A percentile compares a stretch with the other conserved stretches of the same genome.
These are phyloP conservation scores for Anas platyrhynchos DNA, from an alignment of 2,113 vertebrate genomes.

Conservation along the genomic window DNA sequence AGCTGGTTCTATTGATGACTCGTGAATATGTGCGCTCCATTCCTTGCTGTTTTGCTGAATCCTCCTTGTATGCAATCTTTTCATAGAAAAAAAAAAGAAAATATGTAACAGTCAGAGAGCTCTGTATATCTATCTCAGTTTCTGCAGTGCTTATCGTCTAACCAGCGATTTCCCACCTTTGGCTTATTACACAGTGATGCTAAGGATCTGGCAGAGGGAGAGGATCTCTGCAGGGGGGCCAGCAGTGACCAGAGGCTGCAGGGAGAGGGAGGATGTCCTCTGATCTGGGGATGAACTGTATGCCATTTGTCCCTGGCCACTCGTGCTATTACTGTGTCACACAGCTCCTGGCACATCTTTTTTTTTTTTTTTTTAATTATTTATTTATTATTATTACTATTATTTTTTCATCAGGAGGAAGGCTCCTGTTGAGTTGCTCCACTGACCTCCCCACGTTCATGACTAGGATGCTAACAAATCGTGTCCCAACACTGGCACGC, in stretches of 20 bases:
- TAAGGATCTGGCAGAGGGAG: neutral
- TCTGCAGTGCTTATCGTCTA: neutral
- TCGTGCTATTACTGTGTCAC: neutral
- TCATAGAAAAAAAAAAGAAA: neutral
- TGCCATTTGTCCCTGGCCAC: neutral
- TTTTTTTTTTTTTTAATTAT: neutral
- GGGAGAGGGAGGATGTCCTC: neutral
- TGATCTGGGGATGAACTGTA: too few species aligned
- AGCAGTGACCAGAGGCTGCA: neutral
- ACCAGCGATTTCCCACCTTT: neutral
- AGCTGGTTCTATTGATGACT: constrained; percentile 66
- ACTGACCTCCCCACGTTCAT: neutral
- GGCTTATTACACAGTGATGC: neutral
- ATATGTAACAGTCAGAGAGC: neutral
- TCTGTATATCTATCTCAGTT: neutral
- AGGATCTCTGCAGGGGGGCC: neutral
- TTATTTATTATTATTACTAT: too few species aligned
- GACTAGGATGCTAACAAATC: neutral
- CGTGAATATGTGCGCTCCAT: constrained; percentile 84
- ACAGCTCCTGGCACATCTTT: neutral
- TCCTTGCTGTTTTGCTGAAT: constrained; percentile 82
- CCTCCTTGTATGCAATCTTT: constrained; percentile 80
- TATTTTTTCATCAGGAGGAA: neutral
- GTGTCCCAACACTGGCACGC: neutral
- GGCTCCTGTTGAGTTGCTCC: neutral